Evolutionary conservation across 2,113 vertebrate genomes (phyloP), one percentile per base, ranked within the genome.

Genomic region (Shinisaurus crocodilurus): DNA sequence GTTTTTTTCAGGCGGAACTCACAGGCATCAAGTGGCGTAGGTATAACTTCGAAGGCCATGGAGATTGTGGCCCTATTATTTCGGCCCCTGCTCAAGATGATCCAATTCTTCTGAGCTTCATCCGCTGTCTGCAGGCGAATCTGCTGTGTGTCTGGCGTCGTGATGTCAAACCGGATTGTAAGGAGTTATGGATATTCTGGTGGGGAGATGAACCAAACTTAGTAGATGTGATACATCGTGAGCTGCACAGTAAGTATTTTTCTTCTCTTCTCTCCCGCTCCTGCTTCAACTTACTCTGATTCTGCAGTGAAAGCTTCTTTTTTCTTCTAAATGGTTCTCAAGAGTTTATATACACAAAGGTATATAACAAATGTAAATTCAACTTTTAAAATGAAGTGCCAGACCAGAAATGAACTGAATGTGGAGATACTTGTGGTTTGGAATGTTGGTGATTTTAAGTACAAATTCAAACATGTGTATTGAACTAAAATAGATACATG

Each of bases 11-110:
- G 99, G 99, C 99, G 94, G 99, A 99, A 97, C 97, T 99, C 95
- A 99, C 98, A 1, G 99, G 99, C 97, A 99, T 99, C 97, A 99
- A 99, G 98, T 99, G 99, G 99, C 98, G 99, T 96, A 98, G 99
- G 96, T 99, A 99, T 98, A 98, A 98, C 95, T 99, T 99, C 91
- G 98, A 98, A 92, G 98, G 98, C 32, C 97, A 98, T 3, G 99
- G 99, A 93, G 99, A 99, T 95, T 99, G 98, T 85, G 99, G 99
- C 86, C 99, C 99, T 57, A 98, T 99, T 96, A 99, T 99, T 95
- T 99, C 98, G 60, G 99, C 99, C 85, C 99, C 99, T 43, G 99
- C 99, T 88, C 99, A 99, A 97, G 99, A 99, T 93, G 99, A 99
- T 95, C 99, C 99, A 48, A 98, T 99, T 85, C 98, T 99, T 96